Conservation (phyloP, 1,140 invertebrate species). For the Ruditapes philippinarum region DNA sequence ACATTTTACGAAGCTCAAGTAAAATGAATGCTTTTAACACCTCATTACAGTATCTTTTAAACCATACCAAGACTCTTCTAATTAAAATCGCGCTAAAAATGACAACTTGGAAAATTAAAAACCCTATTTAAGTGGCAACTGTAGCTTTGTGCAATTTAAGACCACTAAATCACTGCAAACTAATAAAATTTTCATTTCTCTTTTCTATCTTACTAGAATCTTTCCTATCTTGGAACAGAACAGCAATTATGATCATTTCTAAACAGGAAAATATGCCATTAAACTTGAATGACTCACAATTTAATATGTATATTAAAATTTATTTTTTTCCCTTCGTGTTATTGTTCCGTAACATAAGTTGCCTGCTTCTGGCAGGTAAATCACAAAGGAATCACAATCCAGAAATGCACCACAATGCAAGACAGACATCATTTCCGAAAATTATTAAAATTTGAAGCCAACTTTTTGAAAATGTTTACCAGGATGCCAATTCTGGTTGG, state of each 20-base stretch:
- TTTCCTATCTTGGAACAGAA: background rate
- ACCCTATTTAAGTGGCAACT: background rate
- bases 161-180: background rate
- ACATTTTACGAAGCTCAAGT: background rate
- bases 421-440: background rate
- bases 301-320: background rate
- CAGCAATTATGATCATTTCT: background rate
- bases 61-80: background rate
- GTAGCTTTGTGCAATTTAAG: background rate
- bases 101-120: background rate
- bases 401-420: background rate
- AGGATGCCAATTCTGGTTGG: background rate
- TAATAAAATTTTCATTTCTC: slow-evolving; percentile 8
- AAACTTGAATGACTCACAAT: slow-evolving; percentile 19
- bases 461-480: background rate
- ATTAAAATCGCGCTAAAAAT: slow-evolving; percentile 17
- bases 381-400: background rate
- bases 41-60: slow-evolving; percentile 1
- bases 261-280: slow-evolving; percentile 14
- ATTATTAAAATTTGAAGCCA: slow-evolving; percentile 14
- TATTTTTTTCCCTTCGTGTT: slow-evolving; percentile 11
- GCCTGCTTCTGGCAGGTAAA: background rate
- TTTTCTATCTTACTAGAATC: background rate
- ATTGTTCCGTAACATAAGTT: background rate
- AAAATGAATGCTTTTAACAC: slow-evolving; percentile 26